Evolutionary conservation across 2,113 vertebrate genomes (phyloP), one percentile per base, ranked within the genome.

Genomic region (Numenius arquata): DNA sequence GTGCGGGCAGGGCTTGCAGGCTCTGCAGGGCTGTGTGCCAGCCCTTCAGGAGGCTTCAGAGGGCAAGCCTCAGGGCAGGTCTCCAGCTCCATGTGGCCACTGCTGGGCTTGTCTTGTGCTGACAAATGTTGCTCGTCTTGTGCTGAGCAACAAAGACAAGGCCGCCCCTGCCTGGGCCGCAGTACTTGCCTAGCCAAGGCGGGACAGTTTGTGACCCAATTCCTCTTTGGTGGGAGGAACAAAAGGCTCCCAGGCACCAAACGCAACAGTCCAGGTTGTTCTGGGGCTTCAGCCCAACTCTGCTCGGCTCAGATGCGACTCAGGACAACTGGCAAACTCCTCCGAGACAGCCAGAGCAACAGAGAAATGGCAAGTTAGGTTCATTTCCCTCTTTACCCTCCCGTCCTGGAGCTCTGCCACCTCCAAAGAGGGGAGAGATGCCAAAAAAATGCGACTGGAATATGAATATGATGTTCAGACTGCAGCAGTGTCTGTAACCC

Each of bases 381-480:
- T 61, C 8, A 0, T 75, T 93, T 87, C 66, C 71, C 81, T 71
- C 65, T 77, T 94, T 34, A 45, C 61, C 34, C 66, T 76, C 36
- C 88, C 58, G 20, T 92, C 36, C 94, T 93, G 85, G 92, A 97
- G 82, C 30, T 79, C 62, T 88, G 85, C 93, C 90, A 90, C 26
- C 19, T 83, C 88, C 82, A 73, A 84, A 87, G 74, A 70, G 70
- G 86, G 66, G 78, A 86, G 84, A 89, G 89, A 75, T 93, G 96
- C 78, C 95, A 56, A 88, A 94, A 93, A 94, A 29, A 83, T 68
- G 81, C 20, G 12, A 55, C 74, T 82, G 16, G 88, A 78, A 93
- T 93, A 86, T 18, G 73, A 96, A 90, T 94, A 72, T 75, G 80
- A 15, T 82, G 65, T 67, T 92, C 87, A 85, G 86, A 52, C 80